Base-by-base conservation (phyloP, 2,888 invertebrate species). In the Buathra laborator region DNA sequence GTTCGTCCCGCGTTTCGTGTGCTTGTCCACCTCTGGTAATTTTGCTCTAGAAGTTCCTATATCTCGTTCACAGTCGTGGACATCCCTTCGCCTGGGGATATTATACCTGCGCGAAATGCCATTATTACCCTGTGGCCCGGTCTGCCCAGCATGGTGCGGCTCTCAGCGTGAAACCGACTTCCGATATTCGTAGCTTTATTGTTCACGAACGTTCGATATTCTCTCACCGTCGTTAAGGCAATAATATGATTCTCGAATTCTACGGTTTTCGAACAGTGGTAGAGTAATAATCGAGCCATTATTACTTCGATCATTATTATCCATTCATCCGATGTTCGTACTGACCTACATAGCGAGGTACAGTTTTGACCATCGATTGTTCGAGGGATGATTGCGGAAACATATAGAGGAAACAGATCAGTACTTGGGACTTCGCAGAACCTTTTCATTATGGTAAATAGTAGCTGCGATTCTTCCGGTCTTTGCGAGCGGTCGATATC, bases 221-320 rank as follows among this genome's bases (percentile, higher is more conserved):
- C 51, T 48, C 24, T 24, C 59, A 37, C 37, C 37, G 37, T 37
- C 9, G 12, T 12, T 43, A 66, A 19, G 64, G 46, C 46, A 76
- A 77, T 85, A 77, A 62, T 76, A 72, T 79, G 24, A 68, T 74
- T 62, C 72, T 80, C 62, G 48, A 14, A 80, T 76, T 83, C 10
- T n/a, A 48, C 46, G 43, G 29, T 62, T 56, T 74, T 62, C 68
- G 56, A 59, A 71, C 75, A 75, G 82, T 67, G 51, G 83, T 74
- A 62, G 51, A 56, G 59, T 75, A 19, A 77, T 85, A 68, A 85
- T 83, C 83, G 85, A 68, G 64, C 68, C 32, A 85, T 85, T 76
- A 83, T 85, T 77, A 68, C 72, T 70, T 76, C 59, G 70, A 68
- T 83, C 71, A 83, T 80, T 72, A 67, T 32, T 37, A 37, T 19